phyloP scores from a whole-genome alignment of 2,797 vertebrate genomes.

The Falco berigora region DNA sequence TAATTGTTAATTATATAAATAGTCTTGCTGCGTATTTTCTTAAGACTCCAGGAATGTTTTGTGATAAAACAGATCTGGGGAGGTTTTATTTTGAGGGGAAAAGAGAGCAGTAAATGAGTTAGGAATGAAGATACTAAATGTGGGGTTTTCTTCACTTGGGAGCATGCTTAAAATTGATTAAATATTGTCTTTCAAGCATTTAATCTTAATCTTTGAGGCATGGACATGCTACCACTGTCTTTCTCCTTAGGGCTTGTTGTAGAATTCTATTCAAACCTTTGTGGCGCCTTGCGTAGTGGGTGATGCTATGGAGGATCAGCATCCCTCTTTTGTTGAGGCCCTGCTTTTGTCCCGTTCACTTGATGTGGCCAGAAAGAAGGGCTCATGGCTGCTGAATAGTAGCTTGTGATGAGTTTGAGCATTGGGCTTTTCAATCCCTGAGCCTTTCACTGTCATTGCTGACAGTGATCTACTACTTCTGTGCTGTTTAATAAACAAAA shows the following conservation, averaged over 20 bases:
- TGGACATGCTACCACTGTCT: neutral
- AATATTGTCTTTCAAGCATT: slow-evolving; percentile 20
- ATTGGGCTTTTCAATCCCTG: neutral
- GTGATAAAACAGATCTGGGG: neutral
- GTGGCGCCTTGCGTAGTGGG: neutral
- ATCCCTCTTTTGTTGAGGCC: slow-evolving; percentile 17
- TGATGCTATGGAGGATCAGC: neutral
- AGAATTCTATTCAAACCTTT: slow-evolving; percentile 29
- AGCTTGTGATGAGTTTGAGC: slow-evolving; percentile 7
- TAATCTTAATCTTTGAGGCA: slow-evolving; percentile 18
- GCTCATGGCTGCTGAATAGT: neutral
- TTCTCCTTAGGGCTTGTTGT: neutral
- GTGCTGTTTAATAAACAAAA: neutral
- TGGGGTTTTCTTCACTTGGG: neutral
- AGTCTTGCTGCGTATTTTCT: slow-evolving; percentile 15
- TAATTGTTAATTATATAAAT: slow-evolving; percentile 41
- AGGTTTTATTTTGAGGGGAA: neutral
- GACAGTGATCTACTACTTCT: neutral
- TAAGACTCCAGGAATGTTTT: slow-evolving; percentile 6
- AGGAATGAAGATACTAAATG: slow-evolving; percentile 11
- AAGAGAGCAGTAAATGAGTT: neutral
- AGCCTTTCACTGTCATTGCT: neutral
- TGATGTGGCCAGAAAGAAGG: neutral
- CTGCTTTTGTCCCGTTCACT: slow-evolving; percentile 32
- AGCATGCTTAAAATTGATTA: slow-evolving; percentile 40